Evolutionary conservation across 2,888 invertebrate genomes (phyloP), one percentile per base, ranked within the genome.

Genomic region (Lepidochrysops patricia): DNA sequence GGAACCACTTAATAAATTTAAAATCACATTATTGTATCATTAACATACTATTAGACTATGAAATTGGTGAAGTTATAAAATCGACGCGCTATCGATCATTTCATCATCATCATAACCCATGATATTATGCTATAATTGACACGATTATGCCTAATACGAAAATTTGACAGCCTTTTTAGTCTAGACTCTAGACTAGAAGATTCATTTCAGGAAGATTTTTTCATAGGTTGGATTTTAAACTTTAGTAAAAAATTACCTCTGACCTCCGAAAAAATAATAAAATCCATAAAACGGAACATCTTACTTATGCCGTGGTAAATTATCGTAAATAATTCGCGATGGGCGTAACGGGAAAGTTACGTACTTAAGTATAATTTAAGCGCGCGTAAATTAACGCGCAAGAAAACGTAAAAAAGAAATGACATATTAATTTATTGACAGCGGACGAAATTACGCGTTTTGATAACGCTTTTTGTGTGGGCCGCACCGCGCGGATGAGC

Each of bases 301-400:
- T 64, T 52, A 64, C 57, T 66, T 64, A 50, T 61, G 54, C 57
- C 52, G 62, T 62, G 62, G 61, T 52, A 62, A 64, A 66, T 66
- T 62, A 64, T 64, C 52, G 61, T 64, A 69, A 70, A 68, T 67
- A 66, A 68, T 72, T 72, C 68, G 59, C 61, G 64, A 61, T 63
- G 50, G 60, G 61, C 49, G 63, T 65, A 63, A 67, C 65, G 62
- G 67, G 58, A 65, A 64, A 65, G 66, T 67, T 67, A 64, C 60
- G 64, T 61, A 64, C 61, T 66, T 66, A 68, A 68, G 67, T 63
- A 61, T 62, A 58, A 64, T 68, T 65, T 68, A 60, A 60, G 60
- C 61, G 32, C 52, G 61, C 57, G 61, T 57, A 61, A 62, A 56
- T 61, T 60, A 43, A 54, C 56, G 32, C 56, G 58, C 58, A 54